Evolutionary conservation across 1,140 invertebrate genomes (phyloP).

Genomic region (Panagrolaimus sp.): DNA sequence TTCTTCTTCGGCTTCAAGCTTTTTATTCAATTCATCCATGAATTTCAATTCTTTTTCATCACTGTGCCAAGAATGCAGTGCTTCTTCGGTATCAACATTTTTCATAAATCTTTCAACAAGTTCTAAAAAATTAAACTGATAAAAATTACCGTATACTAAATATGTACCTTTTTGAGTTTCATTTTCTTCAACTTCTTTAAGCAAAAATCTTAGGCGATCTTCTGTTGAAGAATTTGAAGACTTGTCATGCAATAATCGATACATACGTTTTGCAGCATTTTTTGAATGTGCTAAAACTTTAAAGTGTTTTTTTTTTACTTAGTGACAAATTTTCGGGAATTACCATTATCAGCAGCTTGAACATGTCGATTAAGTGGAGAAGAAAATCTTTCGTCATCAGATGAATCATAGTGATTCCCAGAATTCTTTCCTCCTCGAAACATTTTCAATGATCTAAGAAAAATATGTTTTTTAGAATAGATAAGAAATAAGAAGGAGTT

Average conservation of each 20-base stretch:
- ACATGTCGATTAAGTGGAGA: too few relatives aligned
- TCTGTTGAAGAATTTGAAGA: slow-evolving; percentile 9
- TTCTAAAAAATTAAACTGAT: neutral
- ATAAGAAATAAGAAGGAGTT: too few relatives aligned
- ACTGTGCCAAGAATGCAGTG: neutral
- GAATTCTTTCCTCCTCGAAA: too few relatives aligned
- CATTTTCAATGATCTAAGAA: too few relatives aligned
- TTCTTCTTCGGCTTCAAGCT: neutral
- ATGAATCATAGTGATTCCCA: too few relatives aligned
- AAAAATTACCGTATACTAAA: too few relatives aligned
- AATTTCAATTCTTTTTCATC: neutral
- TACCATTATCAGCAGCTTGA: too few relatives aligned
- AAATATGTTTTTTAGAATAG: too few relatives aligned
- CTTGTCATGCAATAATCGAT: neutral
- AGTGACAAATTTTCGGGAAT: too few relatives aligned
- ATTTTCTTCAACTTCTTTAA: neutral
- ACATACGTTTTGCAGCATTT: slow-evolving; percentile 1
- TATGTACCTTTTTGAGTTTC: neutral
- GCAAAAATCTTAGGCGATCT: neutral
- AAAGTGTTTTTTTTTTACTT: too few relatives aligned
- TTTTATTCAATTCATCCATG: neutral
- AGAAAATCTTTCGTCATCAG: too few relatives aligned
- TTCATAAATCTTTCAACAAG: slow-evolving; percentile 7
- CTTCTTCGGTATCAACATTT: slow-evolving; percentile 13
- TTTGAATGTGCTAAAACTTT: slow-evolving; percentile 2